phyloP scores from a whole-genome alignment of 2,113 vertebrate genomes.

The Carassius auratus region DNA sequence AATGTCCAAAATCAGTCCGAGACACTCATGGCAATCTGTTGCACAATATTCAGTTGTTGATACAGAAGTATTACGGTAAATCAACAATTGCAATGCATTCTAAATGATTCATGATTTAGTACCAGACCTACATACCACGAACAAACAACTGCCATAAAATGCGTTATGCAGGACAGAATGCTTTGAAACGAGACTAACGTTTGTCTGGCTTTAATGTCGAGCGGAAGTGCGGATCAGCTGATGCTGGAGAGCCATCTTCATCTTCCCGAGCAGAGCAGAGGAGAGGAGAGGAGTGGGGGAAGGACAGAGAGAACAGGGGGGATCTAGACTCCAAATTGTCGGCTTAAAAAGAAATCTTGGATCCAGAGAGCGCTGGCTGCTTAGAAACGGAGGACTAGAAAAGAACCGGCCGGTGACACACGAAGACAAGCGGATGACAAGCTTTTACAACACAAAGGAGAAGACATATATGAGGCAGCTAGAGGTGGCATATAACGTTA shows the following conservation, averaged over 20 bases:
- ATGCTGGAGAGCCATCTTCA: constrained; percentile 73
- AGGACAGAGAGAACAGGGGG: constrained; percentile 44
- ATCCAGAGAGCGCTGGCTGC: constrained; percentile 39
- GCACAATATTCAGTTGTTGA: background rate
- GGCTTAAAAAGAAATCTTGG: constrained; percentile 45
- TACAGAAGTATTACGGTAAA: background rate
- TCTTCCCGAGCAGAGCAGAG: constrained; percentile 67
- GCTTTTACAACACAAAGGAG: constrained; percentile 63
- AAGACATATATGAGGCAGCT: constrained; percentile 54
- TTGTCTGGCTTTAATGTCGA: constrained; percentile 28
- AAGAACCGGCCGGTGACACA: constrained; percentile 36
- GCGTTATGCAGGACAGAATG: background rate
- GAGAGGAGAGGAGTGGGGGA: constrained; percentile 30
- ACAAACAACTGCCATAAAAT: constrained; percentile 9
- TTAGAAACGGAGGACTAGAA: constrained; percentile 21
- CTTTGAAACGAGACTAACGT: background rate
- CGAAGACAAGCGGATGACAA: constrained; percentile 43
- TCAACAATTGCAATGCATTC: background rate
- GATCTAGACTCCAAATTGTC: constrained; percentile 55
- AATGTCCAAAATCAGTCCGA: background rate
- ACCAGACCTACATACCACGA: background rate
- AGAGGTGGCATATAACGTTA: constrained; percentile 15
- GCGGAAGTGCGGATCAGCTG: constrained; percentile 57
- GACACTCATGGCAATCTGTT: constrained; percentile 8
- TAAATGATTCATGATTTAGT: background rate